phyloP scores from a whole-genome alignment of 2,888 invertebrate genomes.

The Eilema griseolum region DNA sequence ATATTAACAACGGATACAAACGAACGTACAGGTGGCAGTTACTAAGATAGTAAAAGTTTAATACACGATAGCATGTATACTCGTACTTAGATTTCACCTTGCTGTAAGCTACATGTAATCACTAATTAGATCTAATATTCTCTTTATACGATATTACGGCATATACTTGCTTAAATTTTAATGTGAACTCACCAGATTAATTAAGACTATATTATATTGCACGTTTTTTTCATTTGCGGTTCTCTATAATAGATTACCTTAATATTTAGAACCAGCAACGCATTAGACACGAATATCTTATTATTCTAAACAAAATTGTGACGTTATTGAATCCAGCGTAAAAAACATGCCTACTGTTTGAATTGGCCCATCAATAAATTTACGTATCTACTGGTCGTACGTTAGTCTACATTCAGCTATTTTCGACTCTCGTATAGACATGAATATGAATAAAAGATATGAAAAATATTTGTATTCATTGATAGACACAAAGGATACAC shows the following conservation, averaged over 20 bases:
- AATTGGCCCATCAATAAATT: not conserved
- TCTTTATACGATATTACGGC: not conserved
- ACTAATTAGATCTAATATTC: not conserved
- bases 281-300: no score
- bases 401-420: not conserved
- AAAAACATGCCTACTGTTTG: not conserved
- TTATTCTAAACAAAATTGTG: no score
- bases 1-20: no score
- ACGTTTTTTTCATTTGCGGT: not conserved
- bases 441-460: not conserved
- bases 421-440: not conserved
- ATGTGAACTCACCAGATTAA: not conserved
- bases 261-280: not conserved
- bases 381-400: not conserved
- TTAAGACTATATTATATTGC: conserved; percentile 1
- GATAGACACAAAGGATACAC: conserved; percentile 33
- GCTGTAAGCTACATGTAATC: not conserved
- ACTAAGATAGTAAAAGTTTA: not conserved
- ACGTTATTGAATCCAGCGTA: not conserved
- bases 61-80: not conserved
- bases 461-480: conserved; percentile 8
- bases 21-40: not conserved
- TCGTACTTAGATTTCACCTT: not conserved
- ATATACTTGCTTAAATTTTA: not conserved
- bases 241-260: not conserved